These are phyloP conservation scores for Aporophyla lueneburgensis DNA, from an alignment of 2,888 invertebrate genomes.

Conservation along the genomic window DNA sequence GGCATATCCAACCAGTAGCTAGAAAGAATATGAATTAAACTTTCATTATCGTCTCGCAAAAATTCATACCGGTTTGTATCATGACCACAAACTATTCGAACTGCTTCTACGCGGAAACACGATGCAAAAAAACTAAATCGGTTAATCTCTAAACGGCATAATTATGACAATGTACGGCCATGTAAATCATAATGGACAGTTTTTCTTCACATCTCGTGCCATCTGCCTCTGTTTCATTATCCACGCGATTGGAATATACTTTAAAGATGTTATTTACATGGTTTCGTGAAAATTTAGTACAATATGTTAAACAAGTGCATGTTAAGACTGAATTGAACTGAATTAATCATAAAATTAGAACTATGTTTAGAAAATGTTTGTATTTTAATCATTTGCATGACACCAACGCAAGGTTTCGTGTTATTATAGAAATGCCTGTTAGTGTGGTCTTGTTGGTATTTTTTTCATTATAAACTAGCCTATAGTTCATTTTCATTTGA, in stretches of 20 bases:
- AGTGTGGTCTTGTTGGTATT: not conserved
- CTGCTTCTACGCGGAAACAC: constrained; percentile 40
- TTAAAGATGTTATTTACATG: constrained; percentile 6
- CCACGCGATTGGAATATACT: constrained; percentile 43
- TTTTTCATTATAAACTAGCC: not conserved
- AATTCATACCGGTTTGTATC: constrained; percentile 35
- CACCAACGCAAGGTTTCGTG: constrained; percentile 10
- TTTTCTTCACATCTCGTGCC: constrained; percentile 59
- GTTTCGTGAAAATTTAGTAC: constrained; percentile 34
- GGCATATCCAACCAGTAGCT: not conserved
- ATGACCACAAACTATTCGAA: constrained; percentile 41
- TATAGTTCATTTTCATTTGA: not conserved
- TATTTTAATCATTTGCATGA: constrained; percentile 18
- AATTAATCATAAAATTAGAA: constrained; percentile 22
- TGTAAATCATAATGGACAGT: constrained; percentile 46
- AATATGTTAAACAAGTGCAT: constrained; percentile 36
- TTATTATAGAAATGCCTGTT: constrained; percentile 24
- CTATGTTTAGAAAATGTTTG: constrained; percentile 2
- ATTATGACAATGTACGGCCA: constrained; percentile 56
- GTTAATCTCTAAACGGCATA: constrained; percentile 42
- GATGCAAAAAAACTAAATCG: constrained; percentile 12
- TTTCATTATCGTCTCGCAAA: constrained; percentile 36
- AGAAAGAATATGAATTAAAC: constrained; percentile 32
- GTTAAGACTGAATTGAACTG: not conserved
- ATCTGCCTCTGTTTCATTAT: constrained; percentile 14